Conservation (phyloP, 37 sponge, comb jelly and placozoan genomes). For the Beroe forskalii region DNA sequence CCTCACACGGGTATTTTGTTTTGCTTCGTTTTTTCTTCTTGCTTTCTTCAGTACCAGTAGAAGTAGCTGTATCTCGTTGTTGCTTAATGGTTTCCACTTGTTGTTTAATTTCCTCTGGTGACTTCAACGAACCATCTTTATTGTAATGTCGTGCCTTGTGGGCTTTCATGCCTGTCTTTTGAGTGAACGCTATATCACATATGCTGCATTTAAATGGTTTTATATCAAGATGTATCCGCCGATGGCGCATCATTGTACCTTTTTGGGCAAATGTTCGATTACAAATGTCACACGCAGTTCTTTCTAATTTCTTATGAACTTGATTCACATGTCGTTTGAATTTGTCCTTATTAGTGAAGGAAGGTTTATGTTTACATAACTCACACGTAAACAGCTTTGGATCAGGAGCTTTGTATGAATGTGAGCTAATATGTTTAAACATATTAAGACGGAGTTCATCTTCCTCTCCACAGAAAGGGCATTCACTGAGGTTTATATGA, state of each 20-base stretch:
- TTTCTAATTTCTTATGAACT: neutral
- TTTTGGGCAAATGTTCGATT: conserved; percentile 20
- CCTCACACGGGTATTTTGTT: neutral
- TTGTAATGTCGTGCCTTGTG: conserved; percentile 17
- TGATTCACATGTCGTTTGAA: neutral
- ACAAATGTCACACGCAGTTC: neutral
- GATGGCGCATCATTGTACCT: conserved; percentile 43
- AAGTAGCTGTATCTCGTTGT: neutral
- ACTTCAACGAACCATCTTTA: conserved; percentile 21
- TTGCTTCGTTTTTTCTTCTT: neutral
- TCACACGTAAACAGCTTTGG: neutral
- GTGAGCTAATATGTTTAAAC: neutral
- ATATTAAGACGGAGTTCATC: neutral
- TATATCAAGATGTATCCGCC: conserved; percentile 18
- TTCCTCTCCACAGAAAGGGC: neutral
- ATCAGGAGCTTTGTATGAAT: neutral
- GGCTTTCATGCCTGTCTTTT: conserved; percentile 1
- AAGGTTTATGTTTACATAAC: neutral
- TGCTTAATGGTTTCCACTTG: neutral
- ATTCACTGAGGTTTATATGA: neutral
- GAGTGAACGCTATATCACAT: conserved; percentile 8
- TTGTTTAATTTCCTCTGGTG: conserved; percentile 6
- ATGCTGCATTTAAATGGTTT: conserved; percentile 38
- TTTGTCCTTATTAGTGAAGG: neutral
- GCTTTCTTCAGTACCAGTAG: neutral